These are phyloP conservation scores for Calidris pugnax DNA, from an alignment of 2,113 vertebrate genomes.

Conservation along the genomic window DNA sequence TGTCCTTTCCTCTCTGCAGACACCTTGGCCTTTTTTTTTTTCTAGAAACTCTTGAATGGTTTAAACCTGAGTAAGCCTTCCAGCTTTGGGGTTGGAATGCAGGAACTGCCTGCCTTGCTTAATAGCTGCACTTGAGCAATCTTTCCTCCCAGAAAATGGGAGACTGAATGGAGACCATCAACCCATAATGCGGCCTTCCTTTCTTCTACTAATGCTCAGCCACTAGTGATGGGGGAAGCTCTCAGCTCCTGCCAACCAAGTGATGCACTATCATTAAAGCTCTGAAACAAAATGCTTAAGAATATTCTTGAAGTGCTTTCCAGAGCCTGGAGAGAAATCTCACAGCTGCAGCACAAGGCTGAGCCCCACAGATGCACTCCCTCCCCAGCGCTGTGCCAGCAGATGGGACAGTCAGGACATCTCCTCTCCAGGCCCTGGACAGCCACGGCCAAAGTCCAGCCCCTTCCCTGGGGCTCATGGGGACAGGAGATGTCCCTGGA, in stretches of 20 bases:
- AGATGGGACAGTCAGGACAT: rapidly evolving
- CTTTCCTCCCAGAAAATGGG: background rate
- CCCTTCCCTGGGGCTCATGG: background rate
- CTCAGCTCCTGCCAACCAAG: background rate
- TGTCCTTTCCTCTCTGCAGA: background rate
- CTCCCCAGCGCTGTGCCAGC: background rate
- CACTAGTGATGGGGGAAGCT: background rate
- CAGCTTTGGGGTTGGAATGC: background rate
- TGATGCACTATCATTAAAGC: background rate
- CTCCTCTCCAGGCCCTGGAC: background rate
- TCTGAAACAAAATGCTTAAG: conserved; percentile 1
- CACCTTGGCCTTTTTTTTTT: background rate
- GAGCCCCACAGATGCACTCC: background rate
- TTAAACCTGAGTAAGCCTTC: background rate
- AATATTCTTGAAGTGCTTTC: background rate
- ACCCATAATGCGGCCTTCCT: background rate
- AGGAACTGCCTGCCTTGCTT: background rate
- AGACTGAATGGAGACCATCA: background rate
- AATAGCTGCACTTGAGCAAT: background rate
- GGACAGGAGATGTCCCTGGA: background rate
- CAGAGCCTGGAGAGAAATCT: background rate
- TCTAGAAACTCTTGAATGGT: background rate
- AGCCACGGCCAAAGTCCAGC: background rate
- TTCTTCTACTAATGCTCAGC: background rate
- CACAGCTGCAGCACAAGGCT: background rate